These are phyloP conservation scores for Drosophila neonasuta DNA, from an alignment of 2,888 invertebrate genomes.

Conservation along the genomic window DNA sequence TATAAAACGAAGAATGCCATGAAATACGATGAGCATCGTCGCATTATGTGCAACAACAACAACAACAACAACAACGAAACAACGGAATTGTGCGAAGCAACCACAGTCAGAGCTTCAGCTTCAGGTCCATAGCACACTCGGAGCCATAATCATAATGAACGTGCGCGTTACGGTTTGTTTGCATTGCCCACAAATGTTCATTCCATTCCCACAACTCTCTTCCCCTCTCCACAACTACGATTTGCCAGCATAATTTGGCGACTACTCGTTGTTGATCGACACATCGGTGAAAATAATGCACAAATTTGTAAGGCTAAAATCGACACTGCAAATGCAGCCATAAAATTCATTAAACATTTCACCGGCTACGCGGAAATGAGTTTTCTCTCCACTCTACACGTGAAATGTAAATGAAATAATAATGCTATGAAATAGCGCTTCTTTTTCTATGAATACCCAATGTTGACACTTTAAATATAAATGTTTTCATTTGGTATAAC, in stretches of 20 bases:
- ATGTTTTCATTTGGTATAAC: too few species aligned
- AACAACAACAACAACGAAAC: conserved; percentile 27
- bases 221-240: conserved; percentile 29
- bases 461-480: too few species aligned
- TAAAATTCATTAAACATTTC: too few species aligned
- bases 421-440: too few species aligned
- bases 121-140: conserved; percentile 42
- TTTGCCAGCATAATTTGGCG: conserved; percentile 44
- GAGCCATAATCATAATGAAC: conserved; percentile 69
- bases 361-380: too few species aligned
- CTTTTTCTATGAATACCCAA: too few species aligned
- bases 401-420: too few species aligned
- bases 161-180: conserved; percentile 64
- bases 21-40: conserved; percentile 53
- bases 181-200: conserved; percentile 32
- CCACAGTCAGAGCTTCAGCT: conserved; percentile 14
- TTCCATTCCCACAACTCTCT: neutral
- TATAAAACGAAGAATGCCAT: conserved; percentile 73
- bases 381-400: too few species aligned
- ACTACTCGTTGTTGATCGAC: neutral
- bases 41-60: conserved; percentile 41
- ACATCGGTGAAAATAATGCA: too few species aligned
- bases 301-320: neutral
- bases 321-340: too few species aligned
- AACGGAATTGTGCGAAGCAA: neutral